Conservation (phyloP, 2,888 invertebrate genomes). For the Callosobruchus maculatus region DNA sequence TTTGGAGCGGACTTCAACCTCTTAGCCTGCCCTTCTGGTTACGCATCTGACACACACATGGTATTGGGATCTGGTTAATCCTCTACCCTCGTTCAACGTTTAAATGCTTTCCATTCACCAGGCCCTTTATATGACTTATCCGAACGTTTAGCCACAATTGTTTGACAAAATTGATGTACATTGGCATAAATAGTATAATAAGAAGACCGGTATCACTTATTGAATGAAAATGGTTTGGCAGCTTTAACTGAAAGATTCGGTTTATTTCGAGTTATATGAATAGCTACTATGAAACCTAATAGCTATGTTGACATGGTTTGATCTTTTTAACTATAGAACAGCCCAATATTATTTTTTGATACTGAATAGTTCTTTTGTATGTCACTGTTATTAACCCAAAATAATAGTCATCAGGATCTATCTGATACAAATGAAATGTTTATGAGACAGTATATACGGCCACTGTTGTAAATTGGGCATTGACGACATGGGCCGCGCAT, state of each 20-base stretch:
- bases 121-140: slow-evolving; percentile 32
- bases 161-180: slow-evolving; percentile 27
- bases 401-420: too few species aligned
- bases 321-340: too few species aligned
- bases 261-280: background rate
- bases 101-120: slow-evolving; percentile 31
- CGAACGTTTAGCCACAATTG: slow-evolving; percentile 35
- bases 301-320: too few species aligned
- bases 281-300: background rate
- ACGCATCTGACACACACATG: background rate
- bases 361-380: too few species aligned
- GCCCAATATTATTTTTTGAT: too few species aligned
- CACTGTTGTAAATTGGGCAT: too few species aligned
- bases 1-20: too few species aligned
- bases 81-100: background rate
- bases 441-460: too few species aligned
- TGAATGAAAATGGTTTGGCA: background rate
- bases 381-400: too few species aligned
- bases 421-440: too few species aligned
- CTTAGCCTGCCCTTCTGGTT: too few species aligned
- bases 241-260: background rate
- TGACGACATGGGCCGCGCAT: too few species aligned
- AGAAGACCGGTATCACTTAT: slow-evolving; percentile 25
- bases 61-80: background rate
- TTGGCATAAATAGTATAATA: slow-evolving; percentile 25